Evolutionary conservation across 1,140 invertebrate species (phyloP).

Genomic region (Myzus persicae): DNA sequence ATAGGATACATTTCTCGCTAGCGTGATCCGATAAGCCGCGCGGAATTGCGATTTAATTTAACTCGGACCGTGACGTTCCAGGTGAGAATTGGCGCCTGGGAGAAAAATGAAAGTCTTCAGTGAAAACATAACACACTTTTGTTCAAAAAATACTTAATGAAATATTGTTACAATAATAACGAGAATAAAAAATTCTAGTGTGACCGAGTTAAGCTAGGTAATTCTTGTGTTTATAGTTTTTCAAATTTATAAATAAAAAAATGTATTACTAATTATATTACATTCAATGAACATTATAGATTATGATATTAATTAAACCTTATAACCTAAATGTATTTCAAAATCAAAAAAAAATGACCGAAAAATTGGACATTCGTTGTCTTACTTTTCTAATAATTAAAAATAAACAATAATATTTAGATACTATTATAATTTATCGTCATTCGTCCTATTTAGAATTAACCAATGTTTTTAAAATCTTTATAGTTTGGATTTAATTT

Average conservation of each 20-base stretch:
- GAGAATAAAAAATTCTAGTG: background rate
- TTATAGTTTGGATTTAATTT: background rate
- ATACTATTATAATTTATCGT: background rate
- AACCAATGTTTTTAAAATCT: background rate
- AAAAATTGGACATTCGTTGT: background rate
- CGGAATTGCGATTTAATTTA: background rate
- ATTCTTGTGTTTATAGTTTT: background rate
- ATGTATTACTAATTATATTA: background rate
- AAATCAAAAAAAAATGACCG: background rate
- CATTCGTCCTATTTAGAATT: background rate
- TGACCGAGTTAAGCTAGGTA: background rate
- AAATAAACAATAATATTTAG: background rate
- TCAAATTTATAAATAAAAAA: background rate
- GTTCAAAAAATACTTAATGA: background rate
- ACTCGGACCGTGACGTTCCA: constrained; percentile 16
- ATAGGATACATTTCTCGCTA: background rate
- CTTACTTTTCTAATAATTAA: background rate
- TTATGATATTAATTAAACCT: background rate
- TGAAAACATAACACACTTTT: background rate
- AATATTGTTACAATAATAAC: background rate
- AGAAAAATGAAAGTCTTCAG: constrained; percentile 47
- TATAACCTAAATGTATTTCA: background rate
- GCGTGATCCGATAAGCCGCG: background rate
- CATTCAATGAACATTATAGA: background rate
- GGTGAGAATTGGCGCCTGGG: background rate